Percentiles rank a stretch among this genome's conserved stretches.
phyloP scores from a whole-genome alignment of 1,140 invertebrate genomes.

The Rhyacophila brunnea region DNA sequence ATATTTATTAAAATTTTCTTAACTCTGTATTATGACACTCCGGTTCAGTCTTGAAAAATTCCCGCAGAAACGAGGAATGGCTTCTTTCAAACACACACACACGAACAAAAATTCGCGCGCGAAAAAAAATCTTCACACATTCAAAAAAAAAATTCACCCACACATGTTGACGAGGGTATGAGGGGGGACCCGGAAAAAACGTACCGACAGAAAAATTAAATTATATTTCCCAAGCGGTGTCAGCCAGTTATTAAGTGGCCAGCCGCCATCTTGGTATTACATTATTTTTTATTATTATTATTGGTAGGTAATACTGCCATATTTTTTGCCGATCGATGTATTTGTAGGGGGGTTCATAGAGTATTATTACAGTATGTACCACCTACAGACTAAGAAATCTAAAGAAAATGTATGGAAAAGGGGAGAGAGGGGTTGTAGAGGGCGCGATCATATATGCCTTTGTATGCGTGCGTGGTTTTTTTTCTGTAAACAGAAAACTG shows the following conservation, averaged over 20 bases:
- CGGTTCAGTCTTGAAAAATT: slow-evolving; percentile 34
- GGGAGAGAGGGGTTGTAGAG: slow-evolving; percentile 8
- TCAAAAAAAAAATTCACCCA: slow-evolving; percentile 10
- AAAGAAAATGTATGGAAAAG: slow-evolving; percentile 6
- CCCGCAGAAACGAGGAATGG: slow-evolving; percentile 32
- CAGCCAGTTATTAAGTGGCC: slow-evolving; percentile 58
- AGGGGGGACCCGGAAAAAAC: slow-evolving; percentile 33
- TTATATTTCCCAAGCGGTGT: slow-evolving; percentile 58
- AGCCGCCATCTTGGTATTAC: slow-evolving; percentile 51
- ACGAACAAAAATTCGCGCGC: slow-evolving; percentile 6
- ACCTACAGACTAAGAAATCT: no score
- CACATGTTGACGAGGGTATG: slow-evolving; percentile 3
- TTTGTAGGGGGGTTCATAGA: slow-evolving; percentile 6
- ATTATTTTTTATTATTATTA: slow-evolving; percentile 35
- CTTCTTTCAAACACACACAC: slow-evolving; percentile 27
- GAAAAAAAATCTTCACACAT: slow-evolving; percentile 29
- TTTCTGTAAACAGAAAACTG: slow-evolving; percentile 33
- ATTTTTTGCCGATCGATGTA: slow-evolving; percentile 24
- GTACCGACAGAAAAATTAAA: slow-evolving; percentile 54
- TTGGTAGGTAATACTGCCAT: slow-evolving; percentile 28
- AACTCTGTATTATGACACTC: background rate
- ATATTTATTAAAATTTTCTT: background rate
- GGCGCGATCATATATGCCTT: slow-evolving; percentile 5
- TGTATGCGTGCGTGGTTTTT: slow-evolving; percentile 23
- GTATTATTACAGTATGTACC: background rate